A percentile compares a stretch with the other conserved stretches of the same genome.
These are phyloP conservation scores for Synanthedon andrenaeformis DNA, from an alignment of 2,888 invertebrate genomes.

Conservation along the genomic window DNA sequence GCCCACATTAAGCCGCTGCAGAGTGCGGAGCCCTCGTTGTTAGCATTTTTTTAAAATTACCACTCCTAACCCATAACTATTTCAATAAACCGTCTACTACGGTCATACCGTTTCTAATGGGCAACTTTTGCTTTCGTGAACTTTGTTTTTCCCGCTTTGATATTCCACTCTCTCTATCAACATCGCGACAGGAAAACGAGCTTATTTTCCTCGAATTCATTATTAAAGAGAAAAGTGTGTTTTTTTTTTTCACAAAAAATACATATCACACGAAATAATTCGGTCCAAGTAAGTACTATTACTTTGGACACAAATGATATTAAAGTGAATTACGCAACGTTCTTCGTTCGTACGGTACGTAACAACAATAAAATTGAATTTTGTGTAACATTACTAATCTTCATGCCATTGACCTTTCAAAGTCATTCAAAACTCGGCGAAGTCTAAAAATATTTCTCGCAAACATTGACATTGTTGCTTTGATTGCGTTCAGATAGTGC, in stretches of 20 bases:
- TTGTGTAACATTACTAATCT: background rate
- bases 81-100: conserved; percentile 57
- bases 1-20: conserved; percentile 53
- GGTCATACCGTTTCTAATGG: conserved; percentile 50
- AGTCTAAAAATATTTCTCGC: background rate
- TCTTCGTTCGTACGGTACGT: no score
- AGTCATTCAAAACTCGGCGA: background rate
- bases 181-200: conserved; percentile 24
- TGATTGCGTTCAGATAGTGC: background rate
- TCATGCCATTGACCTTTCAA: background rate
- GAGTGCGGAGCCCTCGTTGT: conserved; percentile 44
- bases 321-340: no score
- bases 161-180: conserved; percentile 26
- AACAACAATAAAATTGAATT: no score
- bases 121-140: conserved; percentile 56
- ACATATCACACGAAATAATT: no score
- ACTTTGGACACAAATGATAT: no score
- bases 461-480: background rate
- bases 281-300: no score
- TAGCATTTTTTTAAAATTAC: conserved; percentile 63
- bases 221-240: conserved; percentile 1
- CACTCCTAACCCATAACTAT: conserved; percentile 49
- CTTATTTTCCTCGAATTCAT: conserved; percentile 26
- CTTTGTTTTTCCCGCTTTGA: conserved; percentile 39
- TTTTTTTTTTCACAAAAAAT: background rate